Base-by-base conservation (phyloP, 2,113 vertebrate species). In the Carassius gibelio region DNA sequence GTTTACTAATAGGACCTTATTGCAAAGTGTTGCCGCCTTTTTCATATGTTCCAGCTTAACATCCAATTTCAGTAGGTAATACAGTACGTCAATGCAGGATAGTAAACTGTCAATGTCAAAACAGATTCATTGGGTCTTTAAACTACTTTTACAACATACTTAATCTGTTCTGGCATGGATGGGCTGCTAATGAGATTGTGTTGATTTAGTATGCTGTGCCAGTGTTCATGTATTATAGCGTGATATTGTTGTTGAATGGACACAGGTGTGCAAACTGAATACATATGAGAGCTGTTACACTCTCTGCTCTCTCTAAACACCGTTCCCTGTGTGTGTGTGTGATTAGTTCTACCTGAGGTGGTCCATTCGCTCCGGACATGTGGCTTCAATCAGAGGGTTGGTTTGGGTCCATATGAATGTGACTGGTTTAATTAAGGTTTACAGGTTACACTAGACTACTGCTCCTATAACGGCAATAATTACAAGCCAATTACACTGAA, bases 391-490 rank as follows among this genome's bases (percentile, higher is more conserved):
- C 52, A 81, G 83, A 86, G 72, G 71, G 75, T 71, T 82, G 83
- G 69, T 75, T 83, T 81, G 82, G 66, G 91, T 88, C 87, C 74
- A 71, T 88, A 90, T 94, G 88, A 94, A 93, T 91, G 90, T 91
- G 88, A 81, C 89, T 86, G 90, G 91, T 91, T 92, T 94, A 93
- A 93, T 94, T 93, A 93, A 93, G 90, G 91, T 94, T 94, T 93
- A 93, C 93, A 92, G 93, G 91, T 94, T 92, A 89, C 86, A 85
- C 90, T 86, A 91, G 91, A 90, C 89, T 91, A 89, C 86, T 88
- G 91, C 90, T 90, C 90, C 91, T 93, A 92, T 92, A 92, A 93
- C 89, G 82, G 81, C 61, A 71, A 88, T 92, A 90, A 92, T 95
- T 94, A 94, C 90, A 90, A 90, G 91, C 88, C 88, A 90, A 93